A percentile compares a stretch with the other conserved stretches of the same genome.
These are phyloP conservation scores for Epizoanthus fatuus DNA, from an alignment of 92 coral and sea anemone genomes.

Conservation along the genomic window DNA sequence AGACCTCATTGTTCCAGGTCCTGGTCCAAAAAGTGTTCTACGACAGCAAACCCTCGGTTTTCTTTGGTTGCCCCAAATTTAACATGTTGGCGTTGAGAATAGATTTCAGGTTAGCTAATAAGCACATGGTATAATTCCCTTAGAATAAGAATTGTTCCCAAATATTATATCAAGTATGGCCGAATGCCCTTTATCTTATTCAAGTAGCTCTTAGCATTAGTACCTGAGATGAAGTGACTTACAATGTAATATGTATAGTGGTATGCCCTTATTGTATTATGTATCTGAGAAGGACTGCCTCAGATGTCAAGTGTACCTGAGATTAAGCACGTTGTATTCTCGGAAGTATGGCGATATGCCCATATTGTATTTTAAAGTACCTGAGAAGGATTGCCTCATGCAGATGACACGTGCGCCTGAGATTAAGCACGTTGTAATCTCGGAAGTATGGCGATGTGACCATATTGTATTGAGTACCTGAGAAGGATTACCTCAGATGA, in stretches of 20 bases:
- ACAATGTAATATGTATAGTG: not conserved
- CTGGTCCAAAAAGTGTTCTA: constrained; percentile 30
- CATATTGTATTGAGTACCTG: not conserved
- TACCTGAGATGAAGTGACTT: too few relatives aligned
- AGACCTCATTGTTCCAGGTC: constrained; percentile 47
- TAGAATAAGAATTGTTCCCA: too few relatives aligned
- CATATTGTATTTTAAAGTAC: not conserved
- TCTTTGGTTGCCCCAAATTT: constrained; percentile 49
- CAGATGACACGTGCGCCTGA: not conserved
- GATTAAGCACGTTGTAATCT: not conserved
- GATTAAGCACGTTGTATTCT: not conserved
- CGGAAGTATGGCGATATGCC: not conserved
- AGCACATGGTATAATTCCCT: too few relatives aligned
- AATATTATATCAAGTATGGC: too few relatives aligned
- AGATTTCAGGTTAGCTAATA: not conserved
- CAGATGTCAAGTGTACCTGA: not conserved
- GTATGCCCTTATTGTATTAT: not conserved
- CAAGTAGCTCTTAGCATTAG: too few relatives aligned
- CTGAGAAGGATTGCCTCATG: not conserved
- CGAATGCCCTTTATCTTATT: too few relatives aligned
- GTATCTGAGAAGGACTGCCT: not conserved
- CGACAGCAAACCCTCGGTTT: constrained; percentile 10
- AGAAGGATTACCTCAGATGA: not conserved
- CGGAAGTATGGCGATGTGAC: constrained; percentile 15
- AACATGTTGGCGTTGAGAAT: constrained; percentile 26